These are phyloP conservation scores for Temnothorax ravouxi DNA, from an alignment of 2,888 invertebrate genomes.

Conservation along the genomic window DNA sequence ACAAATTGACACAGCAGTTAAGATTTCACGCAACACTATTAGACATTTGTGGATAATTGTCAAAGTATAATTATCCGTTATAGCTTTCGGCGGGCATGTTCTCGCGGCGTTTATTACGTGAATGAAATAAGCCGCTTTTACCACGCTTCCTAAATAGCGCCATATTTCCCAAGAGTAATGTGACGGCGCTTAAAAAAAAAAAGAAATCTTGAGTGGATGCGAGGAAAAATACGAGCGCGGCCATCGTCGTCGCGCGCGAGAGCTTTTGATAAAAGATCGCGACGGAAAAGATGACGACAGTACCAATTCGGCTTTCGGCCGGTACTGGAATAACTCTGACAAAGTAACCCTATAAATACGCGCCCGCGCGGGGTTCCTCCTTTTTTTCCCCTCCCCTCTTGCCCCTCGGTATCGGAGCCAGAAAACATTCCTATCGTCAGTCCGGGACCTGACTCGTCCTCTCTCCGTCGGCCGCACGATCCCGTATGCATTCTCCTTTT, in stretches of 20 bases:
- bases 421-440: constrained; percentile 74
- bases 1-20: constrained; percentile 9
- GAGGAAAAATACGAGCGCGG: constrained; percentile 47
- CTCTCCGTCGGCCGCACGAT: constrained; percentile 40
- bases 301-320: constrained; percentile 61
- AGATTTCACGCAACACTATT: constrained; percentile 15
- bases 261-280: constrained; percentile 55
- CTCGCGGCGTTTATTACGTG: constrained; percentile 37
- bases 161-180: constrained; percentile 41
- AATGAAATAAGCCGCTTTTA: constrained; percentile 46
- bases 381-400: constrained; percentile 39
- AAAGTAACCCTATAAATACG: constrained; percentile 64
- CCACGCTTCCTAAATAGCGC: constrained; percentile 39
- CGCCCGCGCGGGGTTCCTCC: constrained; percentile 42
- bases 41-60: constrained; percentile 36
- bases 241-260: constrained; percentile 2
- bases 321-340: constrained; percentile 59
- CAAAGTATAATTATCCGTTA: constrained; percentile 29
- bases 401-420: constrained; percentile 62
- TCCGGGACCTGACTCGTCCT: constrained; percentile 53
- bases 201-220: constrained; percentile 37
- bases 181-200: constrained; percentile 12
- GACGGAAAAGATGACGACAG: constrained; percentile 45
- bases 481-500: constrained; percentile 47
- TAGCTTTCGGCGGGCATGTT: constrained; percentile 21